phyloP scores from a whole-genome alignment of 2,888 invertebrate species.

The Hoplodrina blanda region DNA sequence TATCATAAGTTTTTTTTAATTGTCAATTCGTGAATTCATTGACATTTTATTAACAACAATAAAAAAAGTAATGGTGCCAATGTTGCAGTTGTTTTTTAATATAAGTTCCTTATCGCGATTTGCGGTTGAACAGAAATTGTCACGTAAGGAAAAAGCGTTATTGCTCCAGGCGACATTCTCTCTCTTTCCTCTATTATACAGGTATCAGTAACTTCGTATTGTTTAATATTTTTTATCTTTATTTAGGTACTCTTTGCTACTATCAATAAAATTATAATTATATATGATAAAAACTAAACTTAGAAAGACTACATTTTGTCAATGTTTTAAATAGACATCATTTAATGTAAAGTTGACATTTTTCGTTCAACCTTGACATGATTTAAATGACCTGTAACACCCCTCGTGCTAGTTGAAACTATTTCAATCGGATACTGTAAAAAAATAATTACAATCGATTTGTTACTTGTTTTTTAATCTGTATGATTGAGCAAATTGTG shows the following conservation, averaged over 20 bases:
- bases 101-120: too few species aligned
- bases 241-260: neutral
- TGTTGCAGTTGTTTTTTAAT: too few species aligned
- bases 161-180: too few species aligned
- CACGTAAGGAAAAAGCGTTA: too few species aligned
- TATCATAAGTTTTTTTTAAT: conserved; percentile 44
- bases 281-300: too few species aligned
- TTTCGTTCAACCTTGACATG: neutral
- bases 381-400: neutral
- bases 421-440: neutral
- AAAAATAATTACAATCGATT: conserved; percentile 5
- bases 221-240: neutral
- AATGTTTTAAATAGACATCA: too few species aligned
- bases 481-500: neutral
- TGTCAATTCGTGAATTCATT: conserved; percentile 44
- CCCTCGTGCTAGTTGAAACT: neutral
- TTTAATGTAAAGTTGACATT: too few species aligned
- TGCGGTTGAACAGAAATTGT: too few species aligned
- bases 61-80: neutral
- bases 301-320: too few species aligned
- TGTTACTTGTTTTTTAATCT: neutral
- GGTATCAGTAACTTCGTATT: too few species aligned
- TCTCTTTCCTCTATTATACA: too few species aligned
- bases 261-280: too few species aligned
- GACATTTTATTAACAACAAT: conserved; percentile 3